Percentiles rank a stretch among this genome's conserved stretches.
These are phyloP conservation scores for Volucella zonaria DNA, from an alignment of 2,888 invertebrate genomes.

Conservation along the genomic window DNA sequence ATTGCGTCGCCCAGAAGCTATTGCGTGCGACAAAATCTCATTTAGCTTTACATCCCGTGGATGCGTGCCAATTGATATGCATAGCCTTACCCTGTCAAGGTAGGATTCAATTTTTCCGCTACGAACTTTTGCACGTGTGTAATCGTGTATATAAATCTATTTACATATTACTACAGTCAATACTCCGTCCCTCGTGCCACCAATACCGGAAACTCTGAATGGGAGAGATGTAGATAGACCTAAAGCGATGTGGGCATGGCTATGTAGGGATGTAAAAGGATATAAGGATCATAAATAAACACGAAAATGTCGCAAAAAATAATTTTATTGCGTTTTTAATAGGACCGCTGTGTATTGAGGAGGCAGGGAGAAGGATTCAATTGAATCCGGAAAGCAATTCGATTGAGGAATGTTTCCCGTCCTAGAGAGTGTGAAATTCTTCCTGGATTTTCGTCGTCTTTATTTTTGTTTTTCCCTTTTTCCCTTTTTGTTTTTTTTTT, in stretches of 20 bases:
- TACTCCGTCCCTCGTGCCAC: neutral
- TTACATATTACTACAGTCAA: constrained; percentile 56
- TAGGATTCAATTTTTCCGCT: constrained; percentile 46
- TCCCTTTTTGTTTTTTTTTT: neutral
- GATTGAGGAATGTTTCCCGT: constrained; percentile 4
- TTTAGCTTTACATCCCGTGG: constrained; percentile 30
- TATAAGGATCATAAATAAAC: constrained; percentile 55
- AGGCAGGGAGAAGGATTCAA: constrained; percentile 41
- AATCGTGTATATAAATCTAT: constrained; percentile 52
- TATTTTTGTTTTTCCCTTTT: neutral
- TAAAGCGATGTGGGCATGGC: too few species aligned
- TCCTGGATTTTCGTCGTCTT: neutral
- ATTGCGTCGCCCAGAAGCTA: neutral
- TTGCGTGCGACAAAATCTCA: constrained; percentile 47
- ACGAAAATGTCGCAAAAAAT: constrained; percentile 64
- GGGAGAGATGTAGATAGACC: neutral
- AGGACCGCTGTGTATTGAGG: neutral
- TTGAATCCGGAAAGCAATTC: constrained; percentile 36
- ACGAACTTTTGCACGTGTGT: constrained; percentile 30
- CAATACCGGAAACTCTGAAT: neutral
- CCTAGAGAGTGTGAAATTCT: constrained; percentile 11
- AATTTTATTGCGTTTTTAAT: constrained; percentile 62
- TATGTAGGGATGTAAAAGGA: neutral
- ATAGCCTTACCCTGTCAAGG: constrained; percentile 25
- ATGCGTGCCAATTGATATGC: constrained; percentile 38